phyloP scores from a whole-genome alignment of 2,113 vertebrate species.

The Sander vitreus region DNA sequence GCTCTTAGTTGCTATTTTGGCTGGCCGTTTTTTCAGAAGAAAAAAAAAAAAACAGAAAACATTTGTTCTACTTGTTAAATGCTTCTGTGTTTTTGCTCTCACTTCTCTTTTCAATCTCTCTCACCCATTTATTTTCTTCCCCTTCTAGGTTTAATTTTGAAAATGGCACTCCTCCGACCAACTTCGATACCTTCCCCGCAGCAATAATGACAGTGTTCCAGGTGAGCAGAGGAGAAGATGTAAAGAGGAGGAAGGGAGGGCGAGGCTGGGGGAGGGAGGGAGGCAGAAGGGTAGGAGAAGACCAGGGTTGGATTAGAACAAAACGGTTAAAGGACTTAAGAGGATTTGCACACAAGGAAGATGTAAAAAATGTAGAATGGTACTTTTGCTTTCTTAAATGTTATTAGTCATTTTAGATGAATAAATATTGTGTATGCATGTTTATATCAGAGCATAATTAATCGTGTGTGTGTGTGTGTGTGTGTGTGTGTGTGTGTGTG shows the following conservation, averaged over 20 bases:
- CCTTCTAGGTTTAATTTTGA: slow-evolving; percentile 89
- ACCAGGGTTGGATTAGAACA: slow-evolving; percentile 33
- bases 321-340: slow-evolving; percentile 25
- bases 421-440: not conserved
- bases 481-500: not conserved
- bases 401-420: slow-evolving; percentile 10
- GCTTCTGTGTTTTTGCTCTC: not conserved
- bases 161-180: slow-evolving; percentile 93
- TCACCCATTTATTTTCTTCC: slow-evolving; percentile 12
- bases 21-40: not conserved
- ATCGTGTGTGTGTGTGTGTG: not conserved
- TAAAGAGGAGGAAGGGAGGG: not conserved
- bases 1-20: slow-evolving; percentile 23
- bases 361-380: slow-evolving; percentile 19
- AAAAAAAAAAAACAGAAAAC: not conserved
- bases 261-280: not conserved
- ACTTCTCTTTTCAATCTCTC: not conserved
- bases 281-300: not conserved
- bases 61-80: slow-evolving; percentile 10
- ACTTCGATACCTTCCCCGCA: slow-evolving; percentile 98
- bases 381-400: slow-evolving; percentile 32
- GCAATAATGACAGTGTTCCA: slow-evolving; percentile 99
- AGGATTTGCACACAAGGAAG: slow-evolving; percentile 23
- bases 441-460: not conserved
- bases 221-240: slow-evolving; percentile 78